Base-by-base conservation (phyloP, 2,113 vertebrate genomes). In the Heterocephalus glaber region DNA sequence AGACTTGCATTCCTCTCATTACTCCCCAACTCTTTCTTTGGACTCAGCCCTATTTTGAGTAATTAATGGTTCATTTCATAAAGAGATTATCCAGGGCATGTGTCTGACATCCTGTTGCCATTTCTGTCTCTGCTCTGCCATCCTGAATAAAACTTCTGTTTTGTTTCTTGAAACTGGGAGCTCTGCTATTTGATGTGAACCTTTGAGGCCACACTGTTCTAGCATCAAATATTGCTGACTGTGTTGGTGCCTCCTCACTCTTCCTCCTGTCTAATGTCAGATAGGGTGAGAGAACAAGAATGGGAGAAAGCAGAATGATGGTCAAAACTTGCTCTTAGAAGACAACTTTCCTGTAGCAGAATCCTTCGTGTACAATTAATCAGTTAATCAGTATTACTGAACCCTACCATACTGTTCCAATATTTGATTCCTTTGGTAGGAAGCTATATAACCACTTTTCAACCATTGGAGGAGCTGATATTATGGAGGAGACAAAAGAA, bases 1-100 rank as follows among this genome's bases (percentile, higher is more conserved):
- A 38, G 20, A 22, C 52, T 52, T 28, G n/a, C 83, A 96, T 96
- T 96, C 97, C 81, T 95, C 14, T 89, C 90, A 80, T 95, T 96
- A 88, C 90, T 97, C 58, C 35, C 44, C 49, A 65, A 63, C 16
- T 93, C 82, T 86, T 41, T 91, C 92, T 94, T 85, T 82, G 61
- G 41, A 81, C 63, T 89, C 41, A 33, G 58, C 26, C 47, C 60
- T 95, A 58, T 84, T 84, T 91, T 89, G 49, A 80, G 76, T 83
- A 74, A 76, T 91, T 54, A 28, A 20, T n/a, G 44, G 80, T 60
- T 95, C 63, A 76, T 92, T 81, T 94, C 84, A 94, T 86, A 74
- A 80, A 81, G 97, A 96, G 86, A 84, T 90, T 93, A 84, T 76
- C 87, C 92, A 92, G 94, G 74, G 60, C 80, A 63, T 54, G 63